Evolutionary conservation across 2,113 vertebrate species (phyloP).

Genomic region (Aplodontia rufa): DNA sequence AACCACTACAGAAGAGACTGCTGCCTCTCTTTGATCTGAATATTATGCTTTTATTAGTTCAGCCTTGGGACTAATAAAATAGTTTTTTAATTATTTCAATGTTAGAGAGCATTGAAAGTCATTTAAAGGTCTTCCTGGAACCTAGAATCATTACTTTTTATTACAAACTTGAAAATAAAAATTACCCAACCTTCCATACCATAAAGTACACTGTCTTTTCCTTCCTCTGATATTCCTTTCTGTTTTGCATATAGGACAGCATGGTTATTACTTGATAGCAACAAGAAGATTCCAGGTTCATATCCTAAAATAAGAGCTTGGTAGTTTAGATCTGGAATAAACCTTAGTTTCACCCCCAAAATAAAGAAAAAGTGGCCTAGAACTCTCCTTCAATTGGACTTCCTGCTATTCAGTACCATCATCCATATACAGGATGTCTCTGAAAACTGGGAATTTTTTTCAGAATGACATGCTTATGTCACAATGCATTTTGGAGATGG

Average conservation of each 20-base stretch:
- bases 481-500: background rate
- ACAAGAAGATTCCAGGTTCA: background rate
- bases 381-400: background rate
- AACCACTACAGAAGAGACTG: background rate
- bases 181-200: background rate
- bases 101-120: conserved; percentile 27
- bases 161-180: conserved; percentile 54
- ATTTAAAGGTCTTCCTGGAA: conserved; percentile 28
- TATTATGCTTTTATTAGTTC: conserved; percentile 42
- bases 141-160: conserved; percentile 55
- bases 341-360: background rate
- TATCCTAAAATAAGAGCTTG: background rate
- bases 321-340: background rate
- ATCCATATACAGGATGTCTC: background rate
- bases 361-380: background rate
- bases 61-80: conserved; percentile 45
- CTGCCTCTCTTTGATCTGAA: conserved; percentile 25
- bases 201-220: background rate
- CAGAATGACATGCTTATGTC: background rate
- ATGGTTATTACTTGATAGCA: background rate
- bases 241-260: background rate
- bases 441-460: background rate
- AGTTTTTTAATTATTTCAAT: conserved; percentile 18
- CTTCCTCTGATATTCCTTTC: background rate
- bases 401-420: background rate